Conservation (phyloP, 2,888 invertebrate species). For the Phrixothrix hirtus region DNA sequence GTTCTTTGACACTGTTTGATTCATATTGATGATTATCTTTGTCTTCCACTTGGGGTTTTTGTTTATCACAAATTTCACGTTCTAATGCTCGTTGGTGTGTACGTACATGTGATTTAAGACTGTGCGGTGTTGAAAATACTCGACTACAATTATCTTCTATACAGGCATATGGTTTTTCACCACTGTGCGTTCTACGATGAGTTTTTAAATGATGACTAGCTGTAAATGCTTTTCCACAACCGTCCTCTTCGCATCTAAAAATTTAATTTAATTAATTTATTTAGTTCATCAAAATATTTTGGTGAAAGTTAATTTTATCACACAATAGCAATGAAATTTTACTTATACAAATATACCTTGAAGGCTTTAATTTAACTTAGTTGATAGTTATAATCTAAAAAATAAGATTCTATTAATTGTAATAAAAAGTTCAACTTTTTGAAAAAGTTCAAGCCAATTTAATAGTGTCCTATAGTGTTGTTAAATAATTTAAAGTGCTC, state of each 20-base stretch:
- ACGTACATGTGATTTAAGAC: slow-evolving; percentile 76
- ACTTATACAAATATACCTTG: too few species aligned
- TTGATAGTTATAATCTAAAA: too few species aligned
- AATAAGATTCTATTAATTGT: too few species aligned
- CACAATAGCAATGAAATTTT: too few species aligned
- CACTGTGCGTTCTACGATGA: slow-evolving; percentile 78
- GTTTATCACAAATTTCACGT: slow-evolving; percentile 11
- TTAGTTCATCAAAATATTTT: too few species aligned
- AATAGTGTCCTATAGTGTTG: too few species aligned
- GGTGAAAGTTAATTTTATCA: too few species aligned
- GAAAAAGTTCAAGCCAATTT: too few species aligned
- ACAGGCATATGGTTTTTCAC: slow-evolving; percentile 80
- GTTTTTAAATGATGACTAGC: slow-evolving; percentile 94
- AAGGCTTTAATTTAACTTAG: too few species aligned
- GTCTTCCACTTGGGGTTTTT: slow-evolving; percentile 13
- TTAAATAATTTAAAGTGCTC: too few species aligned
- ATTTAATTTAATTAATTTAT: slow-evolving; percentile 21
- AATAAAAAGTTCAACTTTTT: too few species aligned
- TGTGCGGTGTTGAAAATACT: slow-evolving; percentile 84
- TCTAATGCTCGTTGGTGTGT: slow-evolving; percentile 62
- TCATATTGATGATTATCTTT: slow-evolving; percentile 3
- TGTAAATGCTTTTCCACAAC: slow-evolving; percentile 90
- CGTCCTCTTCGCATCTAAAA: slow-evolving; percentile 74
- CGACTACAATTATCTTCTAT: slow-evolving; percentile 68
- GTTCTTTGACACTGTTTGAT: neutral